These are phyloP conservation scores for Pithys albifrons DNA, from an alignment of 2,113 vertebrate species.

Conservation along the genomic window DNA sequence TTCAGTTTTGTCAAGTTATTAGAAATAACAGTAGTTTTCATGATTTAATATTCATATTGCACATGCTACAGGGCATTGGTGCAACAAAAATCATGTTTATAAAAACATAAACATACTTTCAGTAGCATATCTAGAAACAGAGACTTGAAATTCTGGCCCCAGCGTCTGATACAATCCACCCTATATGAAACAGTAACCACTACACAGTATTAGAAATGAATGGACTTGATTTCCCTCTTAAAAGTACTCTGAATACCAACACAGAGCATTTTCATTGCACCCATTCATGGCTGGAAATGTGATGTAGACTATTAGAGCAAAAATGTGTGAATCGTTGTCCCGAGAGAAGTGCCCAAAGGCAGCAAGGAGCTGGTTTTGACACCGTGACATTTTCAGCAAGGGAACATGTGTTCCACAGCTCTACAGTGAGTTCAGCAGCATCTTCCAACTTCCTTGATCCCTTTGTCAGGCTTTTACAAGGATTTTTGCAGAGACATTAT, in stretches of 20 bases:
- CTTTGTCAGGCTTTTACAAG: background rate
- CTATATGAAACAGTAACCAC: background rate
- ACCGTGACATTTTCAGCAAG: background rate
- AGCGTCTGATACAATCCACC: background rate
- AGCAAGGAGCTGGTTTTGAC: background rate
- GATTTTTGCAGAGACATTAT: background rate
- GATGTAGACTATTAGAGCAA: background rate
- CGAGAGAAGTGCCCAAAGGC: background rate
- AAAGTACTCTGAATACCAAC: background rate
- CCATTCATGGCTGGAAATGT: background rate
- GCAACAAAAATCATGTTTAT: background rate
- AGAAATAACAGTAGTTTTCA: background rate
- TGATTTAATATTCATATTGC: background rate
- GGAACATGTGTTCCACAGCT: background rate
- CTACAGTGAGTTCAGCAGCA: background rate
- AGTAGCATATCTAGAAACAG: background rate
- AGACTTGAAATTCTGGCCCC: background rate
- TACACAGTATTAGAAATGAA: background rate
- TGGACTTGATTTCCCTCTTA: background rate
- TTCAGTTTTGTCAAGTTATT: background rate
- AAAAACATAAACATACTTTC: background rate
- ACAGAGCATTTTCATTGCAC: background rate
- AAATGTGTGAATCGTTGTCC: background rate
- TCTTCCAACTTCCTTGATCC: background rate
- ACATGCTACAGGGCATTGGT: background rate